A percentile compares a stretch with the other conserved stretches of the same genome.
These are phyloP conservation scores for Lochmaea crataegi DNA, from an alignment of 2,888 invertebrate species.

Conservation along the genomic window DNA sequence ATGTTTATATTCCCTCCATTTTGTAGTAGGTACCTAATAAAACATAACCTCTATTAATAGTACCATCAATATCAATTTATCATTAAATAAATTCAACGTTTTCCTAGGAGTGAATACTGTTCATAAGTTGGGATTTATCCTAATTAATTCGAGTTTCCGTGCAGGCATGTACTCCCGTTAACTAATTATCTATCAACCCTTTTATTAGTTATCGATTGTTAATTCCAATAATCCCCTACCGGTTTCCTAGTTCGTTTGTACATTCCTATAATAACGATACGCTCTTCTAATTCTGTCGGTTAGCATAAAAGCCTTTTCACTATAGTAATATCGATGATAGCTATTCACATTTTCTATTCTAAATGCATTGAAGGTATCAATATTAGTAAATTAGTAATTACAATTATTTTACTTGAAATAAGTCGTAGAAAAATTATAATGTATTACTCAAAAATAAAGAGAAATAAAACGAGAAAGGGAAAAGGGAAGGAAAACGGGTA, in stretches of 20 bases:
- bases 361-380: no score
- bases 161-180: neutral
- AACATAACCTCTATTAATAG: no score
- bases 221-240: neutral
- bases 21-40: no score
- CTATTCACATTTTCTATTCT: no score
- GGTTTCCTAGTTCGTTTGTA: neutral
- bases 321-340: neutral
- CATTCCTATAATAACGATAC: neutral
- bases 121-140: neutral
- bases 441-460: no score
- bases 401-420: no score
- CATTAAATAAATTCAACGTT: neutral
- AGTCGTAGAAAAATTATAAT: no score
- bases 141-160: neutral
- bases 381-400: no score
- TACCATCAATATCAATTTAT: neutral
- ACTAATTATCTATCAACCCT: neutral
- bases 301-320: neutral
- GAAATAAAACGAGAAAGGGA: no score
- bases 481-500: no score
- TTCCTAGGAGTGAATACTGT: neutral
- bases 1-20: no score
- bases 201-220: conserved; percentile 4
- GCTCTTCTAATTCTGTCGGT: neutral